Evolutionary conservation across 37 sponge, comb jelly and placozoan genomes (phyloP).

Genomic region (Cliona cf. orientalis): DNA sequence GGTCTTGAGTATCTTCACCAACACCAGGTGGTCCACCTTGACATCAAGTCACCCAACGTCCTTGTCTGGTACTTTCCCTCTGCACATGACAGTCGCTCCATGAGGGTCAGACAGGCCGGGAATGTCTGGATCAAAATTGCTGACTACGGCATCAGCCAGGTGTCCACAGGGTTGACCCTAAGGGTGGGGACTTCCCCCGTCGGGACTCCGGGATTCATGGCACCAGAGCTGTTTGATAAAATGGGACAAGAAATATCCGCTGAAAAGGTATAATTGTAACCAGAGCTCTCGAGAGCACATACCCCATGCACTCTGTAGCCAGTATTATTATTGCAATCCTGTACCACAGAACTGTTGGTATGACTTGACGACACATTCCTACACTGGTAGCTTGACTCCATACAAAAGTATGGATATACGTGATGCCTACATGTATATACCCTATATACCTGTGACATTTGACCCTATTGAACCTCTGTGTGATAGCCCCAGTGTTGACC

Average conservation of each 20-base stretch:
- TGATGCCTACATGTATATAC: too few species aligned
- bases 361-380: not conserved
- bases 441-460: too few species aligned
- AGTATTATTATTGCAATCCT: not conserved
- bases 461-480: too few species aligned
- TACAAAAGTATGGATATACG: too few species aligned
- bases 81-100: not conserved
- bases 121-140: conserved; percentile 59
- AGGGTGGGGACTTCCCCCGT: conserved; percentile 16
- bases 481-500: too few species aligned
- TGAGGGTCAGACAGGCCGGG: conserved; percentile 26
- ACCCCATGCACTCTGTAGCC: not conserved
- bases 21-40: conserved; percentile 67
- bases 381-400: too few species aligned
- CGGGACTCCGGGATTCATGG: conserved; percentile 86
- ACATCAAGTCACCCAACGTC: conserved; percentile 79
- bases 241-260: conserved; percentile 45
- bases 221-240: conserved; percentile 66
- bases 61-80: conserved; percentile 83
- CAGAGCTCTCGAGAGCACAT: not conserved
- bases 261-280: conserved; percentile 43
- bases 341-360: not conserved
- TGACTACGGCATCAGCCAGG: conserved; percentile 76
- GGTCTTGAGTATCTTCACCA: conserved; percentile 78
- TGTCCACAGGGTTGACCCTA: conserved; percentile 21